These are phyloP conservation scores for Enteromius viviparus DNA, from an alignment of 2,797 vertebrate genomes.

Conservation along the genomic window DNA sequence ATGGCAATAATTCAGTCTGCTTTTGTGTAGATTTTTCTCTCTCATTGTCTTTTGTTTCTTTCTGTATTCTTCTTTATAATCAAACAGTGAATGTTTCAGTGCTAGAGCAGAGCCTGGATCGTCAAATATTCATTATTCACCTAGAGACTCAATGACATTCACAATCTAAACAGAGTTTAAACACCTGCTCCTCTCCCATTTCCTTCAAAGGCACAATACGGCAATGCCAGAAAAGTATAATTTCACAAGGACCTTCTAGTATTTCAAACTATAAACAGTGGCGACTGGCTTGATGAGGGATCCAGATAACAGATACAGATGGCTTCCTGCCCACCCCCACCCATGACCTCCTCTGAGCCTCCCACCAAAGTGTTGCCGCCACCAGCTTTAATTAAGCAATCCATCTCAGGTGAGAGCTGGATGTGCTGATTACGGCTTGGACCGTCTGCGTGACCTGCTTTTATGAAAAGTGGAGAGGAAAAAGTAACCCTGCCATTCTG, in stretches of 20 bases:
- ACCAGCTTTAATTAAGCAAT: slow-evolving; percentile 53
- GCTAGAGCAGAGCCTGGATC: neutral
- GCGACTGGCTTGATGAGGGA: neutral
- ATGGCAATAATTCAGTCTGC: neutral
- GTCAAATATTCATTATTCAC: neutral
- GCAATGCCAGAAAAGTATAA: neutral
- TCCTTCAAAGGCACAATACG: neutral
- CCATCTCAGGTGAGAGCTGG: slow-evolving; percentile 40
- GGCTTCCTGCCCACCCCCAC: neutral
- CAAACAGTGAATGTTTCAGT: neutral
- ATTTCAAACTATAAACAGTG: slow-evolving; percentile 6
- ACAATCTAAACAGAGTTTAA: slow-evolving; percentile 8
- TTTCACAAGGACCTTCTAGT: neutral
- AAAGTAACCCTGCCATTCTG: neutral
- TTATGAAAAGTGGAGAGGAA: slow-evolving; percentile 12
- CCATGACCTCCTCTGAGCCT: slow-evolving; percentile 12
- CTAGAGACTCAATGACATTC: neutral
- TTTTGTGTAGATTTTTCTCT: neutral
- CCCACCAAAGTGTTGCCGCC: slow-evolving; percentile 14
- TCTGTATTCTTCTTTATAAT: neutral
- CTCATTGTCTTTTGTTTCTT: neutral
- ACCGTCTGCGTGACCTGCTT: slow-evolving; percentile 37
- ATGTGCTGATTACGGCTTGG: slow-evolving; percentile 37
- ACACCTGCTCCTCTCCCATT: neutral
- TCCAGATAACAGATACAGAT: slow-evolving; percentile 29